These are phyloP conservation scores for Poecilia latipinna DNA, from an alignment of 2,113 vertebrate genomes.

Conservation along the genomic window DNA sequence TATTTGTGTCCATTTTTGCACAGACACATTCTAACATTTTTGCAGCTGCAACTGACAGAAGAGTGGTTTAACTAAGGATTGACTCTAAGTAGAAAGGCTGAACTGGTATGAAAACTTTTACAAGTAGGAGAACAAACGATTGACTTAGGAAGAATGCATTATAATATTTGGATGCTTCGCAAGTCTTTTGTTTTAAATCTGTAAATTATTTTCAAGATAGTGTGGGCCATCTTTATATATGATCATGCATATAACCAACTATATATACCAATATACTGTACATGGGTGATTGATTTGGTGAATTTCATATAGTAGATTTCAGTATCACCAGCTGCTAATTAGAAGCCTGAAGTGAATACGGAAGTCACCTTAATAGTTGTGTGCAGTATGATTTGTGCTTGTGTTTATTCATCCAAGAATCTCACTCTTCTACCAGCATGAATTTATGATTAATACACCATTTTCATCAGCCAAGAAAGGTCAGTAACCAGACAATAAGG, in stretches of 20 bases:
- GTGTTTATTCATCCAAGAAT: slow-evolving; percentile 20
- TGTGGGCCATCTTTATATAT: neutral
- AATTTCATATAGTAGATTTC: neutral
- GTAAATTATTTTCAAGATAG: neutral
- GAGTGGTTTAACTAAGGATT: too few relatives aligned
- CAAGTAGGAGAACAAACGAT: neutral
- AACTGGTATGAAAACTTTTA: neutral
- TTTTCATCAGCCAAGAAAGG: slow-evolving; percentile 27
- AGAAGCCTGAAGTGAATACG: slow-evolving; percentile 38
- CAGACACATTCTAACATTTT: too few relatives aligned
- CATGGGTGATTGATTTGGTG: slow-evolving; percentile 34
- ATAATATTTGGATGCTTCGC: neutral
- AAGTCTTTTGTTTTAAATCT: neutral
- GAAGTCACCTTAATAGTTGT: slow-evolving; percentile 41
- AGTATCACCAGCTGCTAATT: slow-evolving; percentile 46
- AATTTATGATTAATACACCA: slow-evolving; percentile 28
- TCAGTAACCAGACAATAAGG: slow-evolving; percentile 51
- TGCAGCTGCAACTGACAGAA: too few relatives aligned
- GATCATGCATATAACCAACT: neutral
- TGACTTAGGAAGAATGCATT: neutral
- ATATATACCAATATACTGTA: neutral
- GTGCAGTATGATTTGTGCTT: slow-evolving; percentile 36
- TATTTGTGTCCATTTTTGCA: too few relatives aligned
- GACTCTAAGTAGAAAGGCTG: neutral
- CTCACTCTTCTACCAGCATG: slow-evolving; percentile 38